A percentile compares a stretch with the other conserved stretches of the same genome.
Evolutionary conservation across 2,113 vertebrate species (phyloP).

Genomic region (Delphinapterus leucas): DNA sequence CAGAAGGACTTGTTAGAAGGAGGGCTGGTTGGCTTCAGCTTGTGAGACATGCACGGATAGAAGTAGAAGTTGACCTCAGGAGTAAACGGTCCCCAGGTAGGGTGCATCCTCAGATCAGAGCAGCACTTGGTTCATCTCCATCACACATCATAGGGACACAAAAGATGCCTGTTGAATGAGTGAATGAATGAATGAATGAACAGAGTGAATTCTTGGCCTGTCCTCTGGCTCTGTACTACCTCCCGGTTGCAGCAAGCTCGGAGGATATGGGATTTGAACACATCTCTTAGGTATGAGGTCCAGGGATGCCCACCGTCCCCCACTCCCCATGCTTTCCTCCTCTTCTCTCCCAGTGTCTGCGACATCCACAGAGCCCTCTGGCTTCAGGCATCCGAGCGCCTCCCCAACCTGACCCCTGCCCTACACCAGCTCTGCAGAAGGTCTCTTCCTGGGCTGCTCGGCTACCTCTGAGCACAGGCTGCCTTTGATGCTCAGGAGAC

Average conservation of each 20-base stretch:
- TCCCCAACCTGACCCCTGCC: background rate
- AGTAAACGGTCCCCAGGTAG: background rate
- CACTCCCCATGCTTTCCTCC: background rate
- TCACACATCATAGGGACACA: background rate
- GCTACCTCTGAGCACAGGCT: conserved; percentile 65
- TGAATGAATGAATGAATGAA: background rate
- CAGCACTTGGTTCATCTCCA: background rate
- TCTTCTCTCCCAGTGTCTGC: background rate
- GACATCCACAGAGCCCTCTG: background rate
- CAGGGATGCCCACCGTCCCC: background rate
- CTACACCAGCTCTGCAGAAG: background rate
- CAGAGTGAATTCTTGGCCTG: background rate
- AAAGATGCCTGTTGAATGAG: background rate
- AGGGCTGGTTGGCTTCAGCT: background rate
- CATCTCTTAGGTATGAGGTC: background rate
- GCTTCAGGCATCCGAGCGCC: background rate
- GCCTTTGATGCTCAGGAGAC: conserved; percentile 81
- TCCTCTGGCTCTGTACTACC: background rate
- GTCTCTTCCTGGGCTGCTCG: background rate
- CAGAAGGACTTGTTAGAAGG: background rate
- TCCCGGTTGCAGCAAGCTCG: background rate
- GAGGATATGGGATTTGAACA: background rate
- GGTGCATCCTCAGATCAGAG: background rate
- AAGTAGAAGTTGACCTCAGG: background rate
- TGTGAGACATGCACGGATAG: background rate